Evolutionary conservation across 2,888 invertebrate species (phyloP).

Genomic region (Lobophora halterata): DNA sequence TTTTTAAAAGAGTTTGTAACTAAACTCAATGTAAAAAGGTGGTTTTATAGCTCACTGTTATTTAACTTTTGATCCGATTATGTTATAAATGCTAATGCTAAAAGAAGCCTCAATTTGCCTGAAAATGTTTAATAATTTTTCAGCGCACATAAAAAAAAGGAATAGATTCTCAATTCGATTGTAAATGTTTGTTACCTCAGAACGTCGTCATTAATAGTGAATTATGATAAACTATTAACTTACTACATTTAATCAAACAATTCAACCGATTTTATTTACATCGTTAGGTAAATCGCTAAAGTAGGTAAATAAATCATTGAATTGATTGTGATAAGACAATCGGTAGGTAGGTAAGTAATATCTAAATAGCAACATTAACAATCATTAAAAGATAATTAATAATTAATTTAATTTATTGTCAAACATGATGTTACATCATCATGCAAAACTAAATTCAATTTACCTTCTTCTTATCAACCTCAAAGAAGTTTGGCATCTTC

Average conservation of each 20-base stretch:
- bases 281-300: constrained; percentile 6
- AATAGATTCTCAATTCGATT: too few relatives aligned
- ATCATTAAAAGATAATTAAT: not conserved
- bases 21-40: not conserved
- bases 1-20: constrained; percentile 2
- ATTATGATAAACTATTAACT: too few relatives aligned
- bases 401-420: constrained; percentile 50
- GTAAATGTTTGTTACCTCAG: too few relatives aligned
- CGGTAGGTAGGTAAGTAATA: not conserved
- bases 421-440: too few relatives aligned
- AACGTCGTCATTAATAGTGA: too few relatives aligned
- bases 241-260: too few relatives aligned
- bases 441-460: constrained; percentile 14
- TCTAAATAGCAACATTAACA: not conserved
- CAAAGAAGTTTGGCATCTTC: constrained; percentile 72
- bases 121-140: too few relatives aligned
- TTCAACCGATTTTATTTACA: too few relatives aligned
- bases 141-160: too few relatives aligned
- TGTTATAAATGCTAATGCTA: too few relatives aligned
- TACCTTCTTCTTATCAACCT: constrained; percentile 75
- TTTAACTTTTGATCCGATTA: too few relatives aligned
- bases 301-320: constrained; percentile 7
- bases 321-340: not conserved
- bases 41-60: not conserved
- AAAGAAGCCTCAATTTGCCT: too few relatives aligned